phyloP scores from a whole-genome alignment of 2,113 vertebrate genomes.

The Cygnus buccinator region DNA sequence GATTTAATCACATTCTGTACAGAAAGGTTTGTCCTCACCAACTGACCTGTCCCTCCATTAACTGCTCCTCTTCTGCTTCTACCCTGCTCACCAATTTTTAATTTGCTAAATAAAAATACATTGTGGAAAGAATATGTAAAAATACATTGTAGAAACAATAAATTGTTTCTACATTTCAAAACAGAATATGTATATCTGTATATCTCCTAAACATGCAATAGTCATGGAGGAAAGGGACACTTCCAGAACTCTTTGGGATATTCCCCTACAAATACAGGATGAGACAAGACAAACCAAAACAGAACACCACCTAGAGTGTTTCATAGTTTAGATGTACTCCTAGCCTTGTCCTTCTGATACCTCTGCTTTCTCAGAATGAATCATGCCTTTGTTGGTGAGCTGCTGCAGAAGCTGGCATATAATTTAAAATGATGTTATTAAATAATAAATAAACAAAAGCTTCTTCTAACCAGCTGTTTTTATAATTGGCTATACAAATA shows the following conservation, averaged over 20 bases:
- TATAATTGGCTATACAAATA: not conserved
- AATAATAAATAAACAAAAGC: not conserved
- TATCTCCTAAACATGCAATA: not conserved
- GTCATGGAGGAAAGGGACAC: not conserved
- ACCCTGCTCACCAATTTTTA: not conserved
- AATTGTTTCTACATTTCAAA: not conserved
- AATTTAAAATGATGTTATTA: not conserved
- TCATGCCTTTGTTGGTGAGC: not conserved
- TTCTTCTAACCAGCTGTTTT: not conserved
- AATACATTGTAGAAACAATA: too few species aligned
- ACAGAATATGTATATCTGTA: not conserved
- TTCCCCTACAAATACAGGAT: not conserved
- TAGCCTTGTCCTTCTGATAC: not conserved
- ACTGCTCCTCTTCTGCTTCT: not conserved
- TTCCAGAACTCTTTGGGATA: not conserved
- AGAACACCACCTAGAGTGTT: not conserved
- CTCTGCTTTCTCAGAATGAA: not conserved
- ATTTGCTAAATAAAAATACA: not conserved
- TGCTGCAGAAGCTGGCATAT: not conserved
- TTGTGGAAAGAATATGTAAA: too few species aligned
- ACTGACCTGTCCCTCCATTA: not conserved
- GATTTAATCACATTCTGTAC: not conserved
- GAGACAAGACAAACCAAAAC: not conserved
- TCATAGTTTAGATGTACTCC: not conserved
- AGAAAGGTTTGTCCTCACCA: not conserved